Evolutionary conservation across 2,113 vertebrate genomes (phyloP), one percentile per base, ranked within the genome.

Genomic region (Eurystomus gularis): DNA sequence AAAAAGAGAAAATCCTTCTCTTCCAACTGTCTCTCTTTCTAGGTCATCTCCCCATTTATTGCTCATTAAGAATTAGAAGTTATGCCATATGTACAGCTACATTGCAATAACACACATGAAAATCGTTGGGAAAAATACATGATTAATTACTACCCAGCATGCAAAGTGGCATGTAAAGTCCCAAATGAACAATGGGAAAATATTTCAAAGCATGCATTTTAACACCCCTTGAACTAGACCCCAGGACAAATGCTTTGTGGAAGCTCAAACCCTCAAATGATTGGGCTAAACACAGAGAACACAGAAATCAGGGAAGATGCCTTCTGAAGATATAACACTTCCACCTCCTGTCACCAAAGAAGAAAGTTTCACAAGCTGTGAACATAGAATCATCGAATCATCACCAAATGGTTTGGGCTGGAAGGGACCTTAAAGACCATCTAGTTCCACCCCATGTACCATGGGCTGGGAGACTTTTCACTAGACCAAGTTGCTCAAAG

Each of bases 221-320:
- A 35, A 23, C 33, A 86, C 7, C 5, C 15, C 31, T 61, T 54
- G 44, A 90, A 33, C 26, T 18, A 49, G 80, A 17, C 10, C 14
- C 13, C 16, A 5, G 0, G 1, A 68, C 18, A 58, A 73, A 33
- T 0, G 0, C 8, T n/a, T 24, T 26, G 19, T 17, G 39, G 29
- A 72, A 62, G n/a, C 14, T 69, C 29, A 40, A 19, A 35, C 35
- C 39, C 48, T 44, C 10, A 85, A 42, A 42, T 29, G 3, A 48
- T 18, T 40, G 6, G 37, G 26, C 57, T 57, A 64, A 49, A 54
- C 17, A 3, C 42, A 57, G 87, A 73, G 7, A 72, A 3, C 21
- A 35, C 9, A 64, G 29, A 78, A 86, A 44, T 4, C 13, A 61
- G 7, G 17, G 6, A 82, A 71, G 21, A 64, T 26, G 19, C 16